Percentiles rank a stretch among this genome's conserved stretches.
Conservation (phyloP, 1,140 invertebrate species). For the Neodiprion virginianus region DNA sequence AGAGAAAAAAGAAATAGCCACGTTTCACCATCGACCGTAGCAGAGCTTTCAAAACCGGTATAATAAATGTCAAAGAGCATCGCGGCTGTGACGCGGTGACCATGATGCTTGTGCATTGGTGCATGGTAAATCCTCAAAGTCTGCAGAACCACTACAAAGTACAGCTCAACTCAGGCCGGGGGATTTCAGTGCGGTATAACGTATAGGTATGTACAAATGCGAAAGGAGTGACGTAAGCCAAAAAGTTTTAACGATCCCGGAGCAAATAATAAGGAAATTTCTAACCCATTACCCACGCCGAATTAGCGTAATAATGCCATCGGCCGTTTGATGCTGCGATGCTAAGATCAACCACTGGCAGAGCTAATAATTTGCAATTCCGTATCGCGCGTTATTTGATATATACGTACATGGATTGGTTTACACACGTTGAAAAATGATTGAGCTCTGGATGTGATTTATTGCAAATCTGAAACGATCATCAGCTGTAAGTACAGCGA, state of each 20-base stretch:
- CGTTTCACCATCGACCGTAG: too few species aligned
- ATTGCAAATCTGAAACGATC: too few species aligned
- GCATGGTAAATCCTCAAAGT: background rate
- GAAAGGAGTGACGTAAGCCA: background rate
- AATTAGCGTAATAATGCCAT: background rate
- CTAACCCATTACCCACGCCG: background rate
- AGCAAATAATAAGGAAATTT: background rate
- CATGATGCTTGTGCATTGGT: background rate
- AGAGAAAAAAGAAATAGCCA: too few species aligned
- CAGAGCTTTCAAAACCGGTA: background rate
- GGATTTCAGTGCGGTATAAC: background rate
- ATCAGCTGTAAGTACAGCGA: too few species aligned
- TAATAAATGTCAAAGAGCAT: background rate
- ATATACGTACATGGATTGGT: too few species aligned
- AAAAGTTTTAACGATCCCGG: background rate
- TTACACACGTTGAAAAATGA: too few species aligned
- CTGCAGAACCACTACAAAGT: conserved; percentile 1
- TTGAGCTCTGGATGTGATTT: too few species aligned
- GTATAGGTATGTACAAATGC: too few species aligned
- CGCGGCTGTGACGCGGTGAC: background rate
- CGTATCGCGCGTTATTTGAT: too few species aligned
- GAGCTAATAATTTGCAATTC: too few species aligned
- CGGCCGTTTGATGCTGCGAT: too few species aligned
- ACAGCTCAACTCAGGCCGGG: background rate
- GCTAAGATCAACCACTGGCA: too few species aligned